A percentile compares a stretch with the other conserved stretches of the same genome.
phyloP scores from a whole-genome alignment of 2,113 vertebrate species.

The Hemichromis elongatus region DNA sequence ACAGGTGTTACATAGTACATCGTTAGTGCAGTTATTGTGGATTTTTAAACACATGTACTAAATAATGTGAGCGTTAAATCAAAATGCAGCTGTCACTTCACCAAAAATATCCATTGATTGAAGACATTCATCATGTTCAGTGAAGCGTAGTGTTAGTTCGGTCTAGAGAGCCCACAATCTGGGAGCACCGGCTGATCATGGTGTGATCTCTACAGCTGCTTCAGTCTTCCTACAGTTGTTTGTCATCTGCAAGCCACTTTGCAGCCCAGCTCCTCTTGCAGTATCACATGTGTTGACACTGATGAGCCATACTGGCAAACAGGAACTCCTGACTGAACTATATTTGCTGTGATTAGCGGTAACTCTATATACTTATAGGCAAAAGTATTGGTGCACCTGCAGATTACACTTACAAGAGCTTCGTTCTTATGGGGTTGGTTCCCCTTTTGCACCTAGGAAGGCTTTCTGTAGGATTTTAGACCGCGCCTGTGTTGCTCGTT shows the following conservation, averaged over 20 bases:
- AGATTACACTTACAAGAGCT: accelerated
- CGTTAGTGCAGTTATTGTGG: background rate
- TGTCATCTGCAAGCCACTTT: background rate
- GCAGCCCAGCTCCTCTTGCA: background rate
- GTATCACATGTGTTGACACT: background rate
- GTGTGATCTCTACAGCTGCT: background rate
- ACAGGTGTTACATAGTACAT: no score
- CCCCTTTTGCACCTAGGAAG: accelerated
- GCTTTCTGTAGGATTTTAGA: background rate
- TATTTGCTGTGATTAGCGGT: background rate
- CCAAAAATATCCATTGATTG: background rate
- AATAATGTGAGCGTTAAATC: background rate
- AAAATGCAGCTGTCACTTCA: accelerated
- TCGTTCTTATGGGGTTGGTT: background rate
- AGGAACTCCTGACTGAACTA: background rate
- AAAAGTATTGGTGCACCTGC: background rate
- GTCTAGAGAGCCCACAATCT: background rate
- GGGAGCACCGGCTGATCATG: accelerated
- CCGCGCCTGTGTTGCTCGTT: accelerated
- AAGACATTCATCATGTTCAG: background rate
- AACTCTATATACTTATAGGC: accelerated
- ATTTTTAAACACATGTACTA: accelerated
- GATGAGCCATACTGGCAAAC: background rate
- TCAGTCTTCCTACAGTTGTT: background rate
- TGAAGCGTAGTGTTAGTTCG: background rate